Evolutionary conservation across 2,113 vertebrate genomes (phyloP).

Genomic region (Sander lucioperca): DNA sequence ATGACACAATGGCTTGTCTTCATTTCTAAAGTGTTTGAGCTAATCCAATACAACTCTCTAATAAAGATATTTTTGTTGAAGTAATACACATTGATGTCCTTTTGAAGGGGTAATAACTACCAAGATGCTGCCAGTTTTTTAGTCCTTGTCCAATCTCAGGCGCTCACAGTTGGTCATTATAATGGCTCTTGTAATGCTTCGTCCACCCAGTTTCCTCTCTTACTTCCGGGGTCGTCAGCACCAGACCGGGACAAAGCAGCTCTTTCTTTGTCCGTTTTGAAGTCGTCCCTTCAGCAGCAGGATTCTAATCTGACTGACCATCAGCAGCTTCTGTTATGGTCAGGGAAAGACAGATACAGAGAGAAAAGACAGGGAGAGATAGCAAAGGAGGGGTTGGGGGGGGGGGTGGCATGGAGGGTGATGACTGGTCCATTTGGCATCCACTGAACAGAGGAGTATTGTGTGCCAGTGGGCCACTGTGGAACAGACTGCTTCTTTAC

Average conservation of each 20-base stretch:
- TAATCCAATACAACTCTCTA: neutral
- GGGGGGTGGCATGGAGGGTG: conserved; percentile 44
- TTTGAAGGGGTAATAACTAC: neutral
- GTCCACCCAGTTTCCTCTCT: conserved; percentile 48
- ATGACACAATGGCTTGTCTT: neutral
- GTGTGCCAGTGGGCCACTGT: conserved; percentile 51
- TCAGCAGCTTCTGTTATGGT: conserved; percentile 60
- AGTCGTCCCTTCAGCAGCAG: conserved; percentile 47
- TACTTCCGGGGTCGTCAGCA: conserved; percentile 48
- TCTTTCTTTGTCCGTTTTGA: conserved; percentile 64
- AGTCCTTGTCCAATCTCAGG: neutral
- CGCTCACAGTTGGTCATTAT: conserved; percentile 18
- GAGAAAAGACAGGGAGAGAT: conserved; percentile 45
- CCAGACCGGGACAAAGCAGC: conserved; percentile 60
- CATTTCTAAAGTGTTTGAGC: neutral
- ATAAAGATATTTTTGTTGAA: neutral
- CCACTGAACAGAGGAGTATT: conserved; percentile 71
- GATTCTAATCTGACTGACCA: conserved; percentile 65
- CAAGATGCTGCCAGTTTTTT: neutral
- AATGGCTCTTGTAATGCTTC: conserved; percentile 15
- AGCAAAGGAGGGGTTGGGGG: conserved; percentile 33
- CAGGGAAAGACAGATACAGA: conserved; percentile 48
- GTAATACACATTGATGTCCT: neutral
- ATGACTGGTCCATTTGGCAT: conserved; percentile 69
- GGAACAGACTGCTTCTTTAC: conserved; percentile 31